A percentile compares a stretch with the other conserved stretches of the same genome.
phyloP scores from a whole-genome alignment of 2,113 vertebrate species.

The Poicephalus gulielmi region DNA sequence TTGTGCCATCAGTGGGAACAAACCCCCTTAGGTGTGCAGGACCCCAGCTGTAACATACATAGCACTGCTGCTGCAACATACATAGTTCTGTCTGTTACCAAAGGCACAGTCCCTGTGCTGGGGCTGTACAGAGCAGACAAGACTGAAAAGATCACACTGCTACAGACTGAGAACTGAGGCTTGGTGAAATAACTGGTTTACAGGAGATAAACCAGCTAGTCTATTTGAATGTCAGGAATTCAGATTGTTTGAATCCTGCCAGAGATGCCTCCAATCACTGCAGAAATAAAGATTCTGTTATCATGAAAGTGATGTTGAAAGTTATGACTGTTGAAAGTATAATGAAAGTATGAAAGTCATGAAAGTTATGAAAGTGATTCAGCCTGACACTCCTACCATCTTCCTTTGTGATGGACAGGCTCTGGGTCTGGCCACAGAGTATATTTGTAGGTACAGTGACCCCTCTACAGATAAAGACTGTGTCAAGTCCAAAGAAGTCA shows the following conservation, averaged over 20 bases:
- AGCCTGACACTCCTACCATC: background rate
- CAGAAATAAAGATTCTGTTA: background rate
- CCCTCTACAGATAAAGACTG: background rate
- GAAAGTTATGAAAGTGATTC: background rate
- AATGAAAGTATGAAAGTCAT: rapidly evolving
- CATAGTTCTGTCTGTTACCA: background rate
- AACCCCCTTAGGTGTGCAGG: background rate
- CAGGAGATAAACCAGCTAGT: background rate
- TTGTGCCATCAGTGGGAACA: background rate
- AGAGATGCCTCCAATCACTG: background rate
- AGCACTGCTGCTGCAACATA: background rate
- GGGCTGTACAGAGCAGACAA: rapidly evolving
- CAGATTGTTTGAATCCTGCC: background rate
- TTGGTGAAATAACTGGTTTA: background rate
- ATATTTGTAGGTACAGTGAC: background rate
- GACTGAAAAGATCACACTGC: background rate
- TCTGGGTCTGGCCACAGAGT: background rate
- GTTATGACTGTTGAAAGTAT: no score
- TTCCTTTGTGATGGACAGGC: background rate
- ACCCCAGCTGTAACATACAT: background rate
- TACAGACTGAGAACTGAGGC: background rate
- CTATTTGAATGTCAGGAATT: background rate
- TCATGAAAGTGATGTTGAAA: rapidly evolving
- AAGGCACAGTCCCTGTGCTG: background rate
- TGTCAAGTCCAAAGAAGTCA: background rate